Conservation (phyloP, 1,140 invertebrate species). For the Drusus annulatus region DNA sequence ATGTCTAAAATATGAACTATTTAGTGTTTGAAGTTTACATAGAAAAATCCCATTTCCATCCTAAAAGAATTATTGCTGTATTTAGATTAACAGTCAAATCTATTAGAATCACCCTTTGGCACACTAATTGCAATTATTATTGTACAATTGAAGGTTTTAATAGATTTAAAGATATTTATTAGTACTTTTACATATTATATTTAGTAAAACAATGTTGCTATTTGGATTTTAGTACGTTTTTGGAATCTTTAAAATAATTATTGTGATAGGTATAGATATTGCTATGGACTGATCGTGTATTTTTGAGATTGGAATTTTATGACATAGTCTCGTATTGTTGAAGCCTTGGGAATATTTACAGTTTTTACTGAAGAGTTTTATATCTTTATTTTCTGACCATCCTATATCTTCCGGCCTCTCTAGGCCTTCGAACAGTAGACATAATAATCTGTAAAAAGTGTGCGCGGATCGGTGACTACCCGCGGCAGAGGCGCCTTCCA, state of each 20-base stretch:
- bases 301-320: constrained; percentile 58
- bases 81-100: constrained; percentile 34
- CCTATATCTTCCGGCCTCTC: constrained; percentile 12
- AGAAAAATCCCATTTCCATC: constrained; percentile 43
- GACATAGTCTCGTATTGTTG: constrained; percentile 31
- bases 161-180: constrained; percentile 33
- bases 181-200: constrained; percentile 34
- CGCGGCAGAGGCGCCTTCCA: background rate
- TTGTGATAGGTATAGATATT: constrained; percentile 55
- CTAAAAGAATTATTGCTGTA: constrained; percentile 25
- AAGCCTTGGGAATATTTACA: constrained; percentile 38
- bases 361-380: constrained; percentile 35
- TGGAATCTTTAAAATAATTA: constrained; percentile 49
- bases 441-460: constrained; percentile 17
- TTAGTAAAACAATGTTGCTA: constrained; percentile 44
- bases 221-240: constrained; percentile 51
- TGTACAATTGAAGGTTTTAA: constrained; percentile 39
- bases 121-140: constrained; percentile 18
- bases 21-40: constrained; percentile 45
- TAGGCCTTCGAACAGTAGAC: constrained; percentile 24
- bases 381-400: constrained; percentile 17
- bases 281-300: constrained; percentile 57
- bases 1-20: constrained; percentile 42
- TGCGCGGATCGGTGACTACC: background rate
- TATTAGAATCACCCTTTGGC: constrained; percentile 40